These are phyloP conservation scores for Mechanitis mazaeus DNA, from an alignment of 2,888 invertebrate genomes.

Conservation along the genomic window DNA sequence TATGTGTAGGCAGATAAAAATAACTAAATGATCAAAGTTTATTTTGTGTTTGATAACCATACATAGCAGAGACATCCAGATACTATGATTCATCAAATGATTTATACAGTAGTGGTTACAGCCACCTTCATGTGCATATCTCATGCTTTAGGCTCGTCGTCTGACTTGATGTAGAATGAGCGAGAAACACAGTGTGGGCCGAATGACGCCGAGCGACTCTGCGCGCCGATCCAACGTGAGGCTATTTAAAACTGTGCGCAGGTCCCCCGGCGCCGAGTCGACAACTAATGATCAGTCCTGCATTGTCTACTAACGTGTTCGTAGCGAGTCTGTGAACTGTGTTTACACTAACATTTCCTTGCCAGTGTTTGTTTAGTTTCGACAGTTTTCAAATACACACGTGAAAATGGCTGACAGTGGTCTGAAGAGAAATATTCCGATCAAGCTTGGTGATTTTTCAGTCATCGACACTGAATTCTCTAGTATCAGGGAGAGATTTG, in stretches of 20 bases:
- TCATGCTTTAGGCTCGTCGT: conserved; percentile 30
- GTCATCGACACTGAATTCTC: conserved; percentile 98
- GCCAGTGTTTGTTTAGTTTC: conserved; percentile 73
- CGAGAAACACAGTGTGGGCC: conserved; percentile 74
- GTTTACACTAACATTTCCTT: conserved; percentile 64
- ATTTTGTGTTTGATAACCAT: conserved; percentile 47
- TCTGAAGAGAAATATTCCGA: conserved; percentile 92
- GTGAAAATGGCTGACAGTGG: conserved; percentile 87
- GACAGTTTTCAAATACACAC: conserved; percentile 50
- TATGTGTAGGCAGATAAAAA: conserved; percentile 39
- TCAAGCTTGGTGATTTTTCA: conserved; percentile 95
- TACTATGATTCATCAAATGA: conserved; percentile 66
- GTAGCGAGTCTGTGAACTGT: conserved; percentile 62
- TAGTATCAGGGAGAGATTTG: conserved; percentile 95
- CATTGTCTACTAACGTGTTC: conserved; percentile 67
- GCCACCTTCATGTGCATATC: conserved; percentile 31
- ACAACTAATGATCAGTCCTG: conserved; percentile 74
- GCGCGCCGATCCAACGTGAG: conserved; percentile 63
- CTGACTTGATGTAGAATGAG: conserved; percentile 64
- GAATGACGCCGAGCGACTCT: conserved; percentile 62
- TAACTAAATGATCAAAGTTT: conserved; percentile 49
- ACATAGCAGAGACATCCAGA: conserved; percentile 58
- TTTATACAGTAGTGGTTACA: conserved; percentile 44
- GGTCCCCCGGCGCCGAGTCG: conserved; percentile 74
- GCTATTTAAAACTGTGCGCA: conserved; percentile 78